Evolutionary conservation across 2,797 vertebrate species (phyloP).

Genomic region (Cygnus olor): DNA sequence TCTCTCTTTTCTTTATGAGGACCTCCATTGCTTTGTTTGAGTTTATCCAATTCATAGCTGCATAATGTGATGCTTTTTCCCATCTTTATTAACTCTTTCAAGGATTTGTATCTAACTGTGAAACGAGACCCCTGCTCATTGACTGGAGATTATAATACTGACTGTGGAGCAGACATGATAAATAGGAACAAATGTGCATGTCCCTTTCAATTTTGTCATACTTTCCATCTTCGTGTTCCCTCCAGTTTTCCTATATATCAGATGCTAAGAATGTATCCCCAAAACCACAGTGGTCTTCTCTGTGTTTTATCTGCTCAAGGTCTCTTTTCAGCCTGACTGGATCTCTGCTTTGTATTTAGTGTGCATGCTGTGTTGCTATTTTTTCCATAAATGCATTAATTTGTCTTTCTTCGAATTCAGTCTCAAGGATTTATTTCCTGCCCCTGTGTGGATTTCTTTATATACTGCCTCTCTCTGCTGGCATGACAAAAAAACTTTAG

Average conservation of each 20-base stretch:
- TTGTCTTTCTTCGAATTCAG: slow-evolving; percentile 14
- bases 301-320: background rate
- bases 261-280: background rate
- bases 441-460: background rate
- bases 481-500: background rate
- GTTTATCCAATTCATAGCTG: background rate
- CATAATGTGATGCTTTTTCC: background rate
- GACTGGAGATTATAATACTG: background rate
- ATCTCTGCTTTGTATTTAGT: slow-evolving; percentile 6
- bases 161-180: background rate
- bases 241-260: background rate
- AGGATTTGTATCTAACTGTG: background rate
- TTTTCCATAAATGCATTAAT: slow-evolving; percentile 37
- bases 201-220: slow-evolving; percentile 28
- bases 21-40: background rate
- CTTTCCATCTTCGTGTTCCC: slow-evolving; percentile 11
- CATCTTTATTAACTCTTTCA: background rate
- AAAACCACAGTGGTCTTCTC: background rate
- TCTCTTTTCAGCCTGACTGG: slow-evolving; percentile 4
- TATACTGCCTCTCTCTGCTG: background rate
- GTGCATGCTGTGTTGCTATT: background rate
- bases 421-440: slow-evolving; percentile 24
- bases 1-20: background rate
- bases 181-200: slow-evolving; percentile 33
- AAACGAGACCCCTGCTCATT: background rate